A percentile compares a stretch with the other conserved stretches of the same genome.
phyloP scores from a whole-genome alignment of 2,113 vertebrate species.

The Elanoides forficatus region DNA sequence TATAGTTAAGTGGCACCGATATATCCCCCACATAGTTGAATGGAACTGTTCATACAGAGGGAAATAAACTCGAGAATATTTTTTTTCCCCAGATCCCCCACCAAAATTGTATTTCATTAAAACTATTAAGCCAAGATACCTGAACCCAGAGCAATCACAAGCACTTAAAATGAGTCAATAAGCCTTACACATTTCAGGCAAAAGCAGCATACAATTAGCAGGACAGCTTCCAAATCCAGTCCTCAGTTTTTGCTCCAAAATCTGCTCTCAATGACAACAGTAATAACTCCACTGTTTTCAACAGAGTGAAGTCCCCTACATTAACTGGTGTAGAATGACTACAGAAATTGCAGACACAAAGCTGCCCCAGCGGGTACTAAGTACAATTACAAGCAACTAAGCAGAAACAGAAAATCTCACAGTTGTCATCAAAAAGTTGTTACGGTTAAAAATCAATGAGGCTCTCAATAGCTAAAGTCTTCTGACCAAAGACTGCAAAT shows the following conservation, averaged over 20 bases:
- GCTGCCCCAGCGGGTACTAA: neutral
- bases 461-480: neutral
- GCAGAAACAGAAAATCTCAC: conserved; percentile 15
- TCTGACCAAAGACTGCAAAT: neutral
- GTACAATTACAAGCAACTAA: conserved; percentile 29
- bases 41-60: neutral
- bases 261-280: neutral
- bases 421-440: conserved; percentile 32
- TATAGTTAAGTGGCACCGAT: accelerated
- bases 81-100: neutral
- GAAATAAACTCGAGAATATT: neutral
- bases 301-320: neutral
- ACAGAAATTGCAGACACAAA: neutral
- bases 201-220: neutral
- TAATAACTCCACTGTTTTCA: neutral
- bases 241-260: neutral
- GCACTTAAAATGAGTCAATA: neutral
- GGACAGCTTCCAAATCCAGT: neutral
- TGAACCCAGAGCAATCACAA: neutral
- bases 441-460: neutral
- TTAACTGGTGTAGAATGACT: neutral
- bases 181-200: neutral
- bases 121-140: neutral
- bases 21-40: accelerated
- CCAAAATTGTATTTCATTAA: neutral